Conservation (phyloP, 2,888 invertebrate genomes). For the Caenorhabditis sp. region DNA sequence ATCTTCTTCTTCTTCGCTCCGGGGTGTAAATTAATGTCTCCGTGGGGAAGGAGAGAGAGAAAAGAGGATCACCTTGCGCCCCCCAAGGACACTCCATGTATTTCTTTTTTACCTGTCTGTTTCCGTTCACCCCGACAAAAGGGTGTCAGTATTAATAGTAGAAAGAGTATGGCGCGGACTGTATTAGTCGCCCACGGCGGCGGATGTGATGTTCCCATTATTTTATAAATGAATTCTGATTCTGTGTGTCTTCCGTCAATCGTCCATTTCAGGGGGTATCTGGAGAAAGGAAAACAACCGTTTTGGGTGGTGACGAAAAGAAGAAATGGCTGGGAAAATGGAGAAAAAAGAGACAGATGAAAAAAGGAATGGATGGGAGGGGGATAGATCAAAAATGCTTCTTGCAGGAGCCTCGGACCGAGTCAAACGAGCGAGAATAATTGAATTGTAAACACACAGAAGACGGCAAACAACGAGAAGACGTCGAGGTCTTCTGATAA, state of each 20-base stretch:
- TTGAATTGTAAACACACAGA: constrained; percentile 55
- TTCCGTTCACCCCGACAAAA: constrained; percentile 57
- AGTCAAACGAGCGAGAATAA: constrained; percentile 62
- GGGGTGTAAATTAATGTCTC: constrained; percentile 53
- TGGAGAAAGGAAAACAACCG: constrained; percentile 38
- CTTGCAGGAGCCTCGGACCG: constrained; percentile 23
- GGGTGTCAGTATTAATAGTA: constrained; percentile 56
- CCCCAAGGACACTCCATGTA: constrained; percentile 34
- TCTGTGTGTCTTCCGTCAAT: constrained; percentile 42
- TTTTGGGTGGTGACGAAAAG: constrained; percentile 15
- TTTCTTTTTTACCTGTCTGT: constrained; percentile 52
- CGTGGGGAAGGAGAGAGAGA: background rate
- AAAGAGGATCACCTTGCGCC: constrained; percentile 24
- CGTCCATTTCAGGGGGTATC: constrained; percentile 61
- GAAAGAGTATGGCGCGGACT: constrained; percentile 39
- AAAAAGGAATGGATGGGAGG: constrained; percentile 21
- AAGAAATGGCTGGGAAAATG: constrained; percentile 2
- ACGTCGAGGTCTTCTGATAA: constrained; percentile 12
- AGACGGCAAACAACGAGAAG: constrained; percentile 35
- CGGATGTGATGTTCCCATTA: constrained; percentile 45
- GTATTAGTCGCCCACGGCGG: constrained; percentile 20
- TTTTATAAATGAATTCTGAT: constrained; percentile 31
- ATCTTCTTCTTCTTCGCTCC: constrained; percentile 34
- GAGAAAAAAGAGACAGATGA: constrained; percentile 2
- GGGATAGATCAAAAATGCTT: constrained; percentile 56